A percentile compares a stretch with the other conserved stretches of the same genome.
Evolutionary conservation across 2,888 invertebrate genomes (phyloP).

Genomic region (Torymus tubicola): DNA sequence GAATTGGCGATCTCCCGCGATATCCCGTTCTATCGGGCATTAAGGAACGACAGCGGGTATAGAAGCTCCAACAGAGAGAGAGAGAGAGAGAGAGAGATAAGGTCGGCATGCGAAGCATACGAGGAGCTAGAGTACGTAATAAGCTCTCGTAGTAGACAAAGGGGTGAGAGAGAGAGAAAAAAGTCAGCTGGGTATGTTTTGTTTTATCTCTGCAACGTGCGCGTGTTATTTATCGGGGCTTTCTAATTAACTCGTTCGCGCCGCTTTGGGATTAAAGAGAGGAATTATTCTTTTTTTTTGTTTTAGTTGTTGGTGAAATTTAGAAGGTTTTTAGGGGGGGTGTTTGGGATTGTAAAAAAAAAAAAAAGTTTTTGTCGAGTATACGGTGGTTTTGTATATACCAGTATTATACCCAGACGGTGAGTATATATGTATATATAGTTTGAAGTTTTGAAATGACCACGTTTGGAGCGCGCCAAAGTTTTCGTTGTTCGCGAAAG

Average conservation of each 20-base stretch:
- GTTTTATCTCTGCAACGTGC: neutral
- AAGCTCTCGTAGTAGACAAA: conserved; percentile 12
- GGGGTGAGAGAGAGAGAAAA: neutral
- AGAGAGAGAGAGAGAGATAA: conserved; percentile 19
- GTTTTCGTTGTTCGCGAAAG: neutral
- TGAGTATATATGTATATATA: no score
- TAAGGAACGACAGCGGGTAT: conserved; percentile 23
- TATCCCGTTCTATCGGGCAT: conserved; percentile 42
- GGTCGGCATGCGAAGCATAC: conserved; percentile 4
- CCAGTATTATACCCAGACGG: no score
- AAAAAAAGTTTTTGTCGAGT: no score
- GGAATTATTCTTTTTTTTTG: neutral
- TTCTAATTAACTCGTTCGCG: conserved; percentile 22
- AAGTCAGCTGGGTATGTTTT: no score
- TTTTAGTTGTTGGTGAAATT: no score
- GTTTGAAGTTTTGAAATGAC: no score
- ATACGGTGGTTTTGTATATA: no score
- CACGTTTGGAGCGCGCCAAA: neutral
- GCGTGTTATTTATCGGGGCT: neutral
- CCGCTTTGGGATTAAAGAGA: neutral
- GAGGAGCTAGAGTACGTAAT: conserved; percentile 26
- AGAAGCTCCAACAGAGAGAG: no score
- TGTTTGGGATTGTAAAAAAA: no score
- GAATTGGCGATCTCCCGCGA: conserved; percentile 39
- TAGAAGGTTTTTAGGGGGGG: no score